A percentile compares a stretch with the other conserved stretches of the same genome.
Conservation (phyloP, 2,888 invertebrate species). For the Tridacna crocea region DNA sequence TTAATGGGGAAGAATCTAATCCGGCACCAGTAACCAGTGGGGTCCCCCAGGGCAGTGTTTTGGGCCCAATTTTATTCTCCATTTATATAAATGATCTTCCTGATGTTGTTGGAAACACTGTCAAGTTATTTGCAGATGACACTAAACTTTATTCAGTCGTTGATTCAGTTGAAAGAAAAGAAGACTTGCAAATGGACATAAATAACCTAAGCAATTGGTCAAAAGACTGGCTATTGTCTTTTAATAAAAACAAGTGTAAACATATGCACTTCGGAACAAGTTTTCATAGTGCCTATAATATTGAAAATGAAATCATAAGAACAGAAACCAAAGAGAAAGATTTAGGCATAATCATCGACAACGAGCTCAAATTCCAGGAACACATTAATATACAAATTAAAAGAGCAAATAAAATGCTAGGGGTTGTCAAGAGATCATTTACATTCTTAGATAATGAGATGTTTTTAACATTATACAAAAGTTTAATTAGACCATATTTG, state of each 20-base stretch:
- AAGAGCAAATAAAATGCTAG: conserved; percentile 10
- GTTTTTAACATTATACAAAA: conserved; percentile 2
- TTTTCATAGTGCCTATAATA: not conserved
- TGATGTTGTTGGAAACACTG: not conserved
- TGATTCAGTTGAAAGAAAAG: not conserved
- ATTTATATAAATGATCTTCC: conserved; percentile 15
- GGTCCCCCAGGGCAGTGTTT: conserved; percentile 13
- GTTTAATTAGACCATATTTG: not conserved
- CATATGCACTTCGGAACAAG: not conserved
- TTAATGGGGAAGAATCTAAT: not conserved
- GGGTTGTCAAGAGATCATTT: conserved; percentile 15
- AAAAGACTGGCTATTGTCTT: not conserved
- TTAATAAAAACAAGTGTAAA: conserved; percentile 7
- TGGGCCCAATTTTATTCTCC: conserved; percentile 8
- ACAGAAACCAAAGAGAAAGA: not conserved
- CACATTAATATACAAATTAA: conserved; percentile 2
- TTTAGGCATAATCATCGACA: not conserved
- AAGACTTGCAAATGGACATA: not conserved
- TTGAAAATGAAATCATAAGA: not conserved
- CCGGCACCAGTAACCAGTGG: not conserved
- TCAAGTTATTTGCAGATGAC: conserved; percentile 10
- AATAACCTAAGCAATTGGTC: not conserved
- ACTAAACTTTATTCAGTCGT: not conserved
- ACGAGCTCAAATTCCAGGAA: not conserved
- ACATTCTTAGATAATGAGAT: conserved; percentile 6